Base-by-base conservation (phyloP, 2,113 vertebrate genomes). In the Oenanthe oenanthe region DNA sequence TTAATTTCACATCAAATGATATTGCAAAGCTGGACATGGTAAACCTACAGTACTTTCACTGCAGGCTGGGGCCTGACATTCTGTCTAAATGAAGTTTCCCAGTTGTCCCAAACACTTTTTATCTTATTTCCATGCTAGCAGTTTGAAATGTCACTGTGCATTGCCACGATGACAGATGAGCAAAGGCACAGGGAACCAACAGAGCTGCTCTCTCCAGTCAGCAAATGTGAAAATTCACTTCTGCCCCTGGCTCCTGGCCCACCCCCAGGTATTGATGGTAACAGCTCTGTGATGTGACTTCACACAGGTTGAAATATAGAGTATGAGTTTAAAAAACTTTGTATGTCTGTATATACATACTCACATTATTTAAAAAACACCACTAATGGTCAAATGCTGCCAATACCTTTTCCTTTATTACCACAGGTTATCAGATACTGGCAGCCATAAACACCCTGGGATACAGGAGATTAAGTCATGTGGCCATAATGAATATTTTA, bases 51-150 rank as follows among this genome's bases (percentile, higher is more conserved):
- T 95, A 96, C 95, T 97, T 97, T 96, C 92, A 88, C 97, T 43
- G 93, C 94, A 97, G 95, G 96, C 92, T 25, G 73, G 61, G 85
- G 92, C 82, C 94, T 98, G 97, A 97, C 97, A 96, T 96, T 96
- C 92, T 97, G 94, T 94, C 94, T 95, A 97, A 98, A 97, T 97
- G 94, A 98, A 97, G 98, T 98, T 98, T 98, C 97, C 97, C 97
- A 98, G 96, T 96, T 98, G 98, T 98, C 96, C 96, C 91, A 95
- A 96, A 83, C 95, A 97, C 96, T 97, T 97, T 98, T 96, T 94
- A 97, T 97, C 94, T 97, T 95, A 95, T 96, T 98, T 97, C 97
- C 95, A 98, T 40, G 76, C 95, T 74, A 80, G 97, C 91, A 68
- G 94, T 92, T 97, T 89, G 97, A 96, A 97, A 96, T 94, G 97